Conservation (phyloP, 2,888 invertebrate species). For the Mylabris sibirica region DNA sequence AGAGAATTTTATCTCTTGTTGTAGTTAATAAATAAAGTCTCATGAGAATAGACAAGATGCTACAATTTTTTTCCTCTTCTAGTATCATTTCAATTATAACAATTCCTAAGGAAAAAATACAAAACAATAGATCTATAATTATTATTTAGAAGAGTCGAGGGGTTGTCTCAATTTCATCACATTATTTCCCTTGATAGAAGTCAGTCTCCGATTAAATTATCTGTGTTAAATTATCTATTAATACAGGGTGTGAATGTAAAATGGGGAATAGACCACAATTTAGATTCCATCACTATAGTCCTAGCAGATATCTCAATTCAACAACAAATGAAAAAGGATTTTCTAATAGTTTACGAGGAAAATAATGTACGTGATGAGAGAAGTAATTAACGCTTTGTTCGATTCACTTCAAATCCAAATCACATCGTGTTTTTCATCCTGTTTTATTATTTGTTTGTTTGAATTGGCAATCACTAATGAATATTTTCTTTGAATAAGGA, state of each 20-base stretch:
- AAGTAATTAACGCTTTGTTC: too few relatives aligned
- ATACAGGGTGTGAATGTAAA: too few relatives aligned
- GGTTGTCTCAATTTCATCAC: neutral
- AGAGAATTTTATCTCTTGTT: neutral
- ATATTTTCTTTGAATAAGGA: slow-evolving; percentile 7
- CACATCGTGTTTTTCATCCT: too few relatives aligned
- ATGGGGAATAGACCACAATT: too few relatives aligned
- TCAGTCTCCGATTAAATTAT: slow-evolving; percentile 1
- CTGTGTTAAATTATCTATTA: neutral
- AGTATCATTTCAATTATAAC: neutral
- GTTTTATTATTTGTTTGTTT: too few relatives aligned
- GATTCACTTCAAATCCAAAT: too few relatives aligned
- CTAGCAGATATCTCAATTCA: too few relatives aligned
- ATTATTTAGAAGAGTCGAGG: neutral
- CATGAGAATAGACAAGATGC: neutral
- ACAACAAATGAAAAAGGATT: too few relatives aligned
- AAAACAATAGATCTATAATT: neutral
- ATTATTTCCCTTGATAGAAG: neutral
- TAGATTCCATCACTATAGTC: too few relatives aligned
- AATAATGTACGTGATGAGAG: too few relatives aligned
- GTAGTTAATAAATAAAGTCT: neutral
- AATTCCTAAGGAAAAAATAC: neutral
- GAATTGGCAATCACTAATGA: neutral
- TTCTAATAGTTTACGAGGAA: too few relatives aligned
- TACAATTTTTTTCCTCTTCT: neutral